These are phyloP conservation scores for Meiosimyza platycephala DNA, from an alignment of 2,888 invertebrate species.

Conservation along the genomic window DNA sequence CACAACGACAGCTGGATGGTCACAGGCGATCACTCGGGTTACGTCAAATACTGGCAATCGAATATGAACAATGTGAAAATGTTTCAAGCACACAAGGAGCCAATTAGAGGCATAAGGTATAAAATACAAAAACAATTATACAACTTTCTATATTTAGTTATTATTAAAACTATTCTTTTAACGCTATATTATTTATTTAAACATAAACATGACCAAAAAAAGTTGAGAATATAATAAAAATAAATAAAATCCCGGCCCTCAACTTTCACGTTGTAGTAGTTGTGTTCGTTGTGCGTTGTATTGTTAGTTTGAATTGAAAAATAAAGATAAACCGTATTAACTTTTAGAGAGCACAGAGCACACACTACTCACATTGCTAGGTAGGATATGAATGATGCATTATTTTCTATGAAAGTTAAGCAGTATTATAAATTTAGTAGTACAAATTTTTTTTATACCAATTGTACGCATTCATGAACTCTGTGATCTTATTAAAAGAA, in stretches of 20 bases:
- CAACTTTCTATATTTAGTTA: slow-evolving; percentile 35
- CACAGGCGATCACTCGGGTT: slow-evolving; percentile 98
- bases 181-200: slow-evolving; percentile 22
- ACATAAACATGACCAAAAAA: not conserved
- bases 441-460: slow-evolving; percentile 32
- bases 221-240: slow-evolving; percentile 8
- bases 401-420: slow-evolving; percentile 15
- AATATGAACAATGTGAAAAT: slow-evolving; percentile 99
- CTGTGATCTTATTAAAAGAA: slow-evolving; percentile 33
- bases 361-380: slow-evolving; percentile 21
- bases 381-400: slow-evolving; percentile 14
- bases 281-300: slow-evolving; percentile 30
- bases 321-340: slow-evolving; percentile 31
- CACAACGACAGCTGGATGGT: slow-evolving; percentile 99
- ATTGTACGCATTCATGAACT: slow-evolving; percentile 28
- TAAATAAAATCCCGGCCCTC: slow-evolving; percentile 17
- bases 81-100: slow-evolving; percentile 99
- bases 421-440: slow-evolving; percentile 33
- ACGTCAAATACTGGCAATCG: slow-evolving; percentile 99
- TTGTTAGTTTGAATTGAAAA: slow-evolving; percentile 31
- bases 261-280: slow-evolving; percentile 20
- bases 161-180: slow-evolving; percentile 26
- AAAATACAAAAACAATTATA: slow-evolving; percentile 54
- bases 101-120: slow-evolving; percentile 97
- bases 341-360: slow-evolving; percentile 15